These are phyloP conservation scores for Blera fallax DNA, from an alignment of 2,888 invertebrate species.

Conservation along the genomic window DNA sequence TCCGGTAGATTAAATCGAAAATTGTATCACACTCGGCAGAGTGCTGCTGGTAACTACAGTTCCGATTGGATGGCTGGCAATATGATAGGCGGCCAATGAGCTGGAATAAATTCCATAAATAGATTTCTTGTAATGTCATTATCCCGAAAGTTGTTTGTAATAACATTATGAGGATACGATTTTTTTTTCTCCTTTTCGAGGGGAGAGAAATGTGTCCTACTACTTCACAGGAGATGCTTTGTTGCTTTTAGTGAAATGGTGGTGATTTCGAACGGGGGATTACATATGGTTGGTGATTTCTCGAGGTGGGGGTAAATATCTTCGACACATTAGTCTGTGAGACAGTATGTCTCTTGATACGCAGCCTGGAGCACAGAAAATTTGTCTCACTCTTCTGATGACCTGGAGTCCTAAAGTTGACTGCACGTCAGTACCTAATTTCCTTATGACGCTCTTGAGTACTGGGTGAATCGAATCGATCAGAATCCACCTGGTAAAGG, in stretches of 20 bases:
- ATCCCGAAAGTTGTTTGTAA: conserved; percentile 68
- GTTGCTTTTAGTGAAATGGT: conserved; percentile 2
- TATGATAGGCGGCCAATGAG: conserved; percentile 63
- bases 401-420: too few species aligned
- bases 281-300: background rate
- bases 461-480: too few species aligned
- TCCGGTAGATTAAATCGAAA: conserved; percentile 70
- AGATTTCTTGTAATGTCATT: conserved; percentile 69
- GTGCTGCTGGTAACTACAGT: conserved; percentile 51
- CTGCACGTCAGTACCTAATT: too few species aligned
- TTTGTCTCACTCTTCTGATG: too few species aligned
- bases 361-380: too few species aligned
- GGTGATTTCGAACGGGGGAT: background rate
- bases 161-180: conserved; percentile 58
- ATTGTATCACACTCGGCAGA: conserved; percentile 64
- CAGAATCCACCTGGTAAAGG: too few species aligned
- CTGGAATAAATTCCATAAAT: conserved; percentile 69
- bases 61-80: conserved; percentile 50
- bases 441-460: too few species aligned
- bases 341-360: too few species aligned
- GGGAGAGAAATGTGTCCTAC: background rate
- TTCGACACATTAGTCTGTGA: too few species aligned
- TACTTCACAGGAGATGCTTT: conserved; percentile 17
- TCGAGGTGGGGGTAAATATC: background rate
- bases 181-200: background rate